phyloP scores from a whole-genome alignment of 2,113 vertebrate species.

The Meles meles region DNA sequence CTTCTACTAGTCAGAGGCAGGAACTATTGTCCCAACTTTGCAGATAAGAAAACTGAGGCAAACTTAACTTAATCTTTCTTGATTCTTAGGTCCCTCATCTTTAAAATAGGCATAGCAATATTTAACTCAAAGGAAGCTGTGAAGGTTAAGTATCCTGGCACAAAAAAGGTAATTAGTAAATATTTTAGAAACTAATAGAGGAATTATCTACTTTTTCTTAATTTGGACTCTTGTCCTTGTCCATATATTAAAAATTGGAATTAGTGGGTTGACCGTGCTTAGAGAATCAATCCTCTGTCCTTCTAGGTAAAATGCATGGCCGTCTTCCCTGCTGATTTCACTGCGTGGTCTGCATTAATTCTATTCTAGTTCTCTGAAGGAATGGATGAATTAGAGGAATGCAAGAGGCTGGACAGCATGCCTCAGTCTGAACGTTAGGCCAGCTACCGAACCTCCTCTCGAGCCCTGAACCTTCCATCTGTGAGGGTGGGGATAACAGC shows the following conservation, averaged over 20 bases:
- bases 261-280: not conserved
- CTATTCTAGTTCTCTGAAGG: not conserved
- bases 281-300: not conserved
- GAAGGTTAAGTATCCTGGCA: not conserved
- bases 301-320: not conserved
- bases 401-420: not conserved
- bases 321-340: not conserved
- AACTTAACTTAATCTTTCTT: not conserved
- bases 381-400: not conserved
- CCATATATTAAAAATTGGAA: not conserved
- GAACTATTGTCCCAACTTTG: not conserved
- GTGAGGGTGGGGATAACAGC: not conserved
- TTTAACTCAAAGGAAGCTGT: not conserved
- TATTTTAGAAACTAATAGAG: not conserved
- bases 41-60: not conserved
- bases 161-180: not conserved
- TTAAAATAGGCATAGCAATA: not conserved
- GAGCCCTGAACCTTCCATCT: not conserved
- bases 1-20: not conserved
- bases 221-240: not conserved
- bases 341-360: not conserved
- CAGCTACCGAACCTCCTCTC: not conserved
- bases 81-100: not conserved
- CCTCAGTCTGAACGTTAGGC: not conserved
- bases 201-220: not conserved